phyloP scores from a whole-genome alignment of 2,113 vertebrate genomes.

The Syrmaticus mikado region DNA sequence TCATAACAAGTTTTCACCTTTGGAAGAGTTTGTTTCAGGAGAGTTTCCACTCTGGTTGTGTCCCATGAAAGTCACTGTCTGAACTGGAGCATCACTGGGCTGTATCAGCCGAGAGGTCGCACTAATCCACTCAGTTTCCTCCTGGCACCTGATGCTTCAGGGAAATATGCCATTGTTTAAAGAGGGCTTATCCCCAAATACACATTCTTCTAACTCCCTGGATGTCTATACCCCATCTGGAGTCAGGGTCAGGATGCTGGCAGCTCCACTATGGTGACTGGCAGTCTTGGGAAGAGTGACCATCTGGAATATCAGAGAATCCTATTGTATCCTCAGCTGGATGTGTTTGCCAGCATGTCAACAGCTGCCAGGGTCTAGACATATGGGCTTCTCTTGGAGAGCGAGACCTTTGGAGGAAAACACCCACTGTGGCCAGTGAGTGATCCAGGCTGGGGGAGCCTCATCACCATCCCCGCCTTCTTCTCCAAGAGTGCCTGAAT shows the following conservation, averaged over 20 bases:
- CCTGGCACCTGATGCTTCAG: background rate
- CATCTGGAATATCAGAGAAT: background rate
- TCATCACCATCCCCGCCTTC: conserved; percentile 81
- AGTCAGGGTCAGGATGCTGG: background rate
- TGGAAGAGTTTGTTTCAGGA: background rate
- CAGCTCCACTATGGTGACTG: accelerated
- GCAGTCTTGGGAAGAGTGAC: background rate
- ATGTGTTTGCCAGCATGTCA: background rate
- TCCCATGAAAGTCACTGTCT: background rate
- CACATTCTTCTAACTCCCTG: background rate
- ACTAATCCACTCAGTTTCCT: background rate
- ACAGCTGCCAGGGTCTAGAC: background rate
- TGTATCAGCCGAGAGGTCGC: background rate
- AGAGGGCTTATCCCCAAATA: background rate
- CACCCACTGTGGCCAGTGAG: background rate
- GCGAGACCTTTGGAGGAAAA: background rate
- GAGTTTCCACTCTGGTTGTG: background rate
- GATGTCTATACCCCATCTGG: accelerated
- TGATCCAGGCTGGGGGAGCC: too few relatives aligned
- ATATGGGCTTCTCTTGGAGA: background rate
- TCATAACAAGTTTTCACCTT: background rate
- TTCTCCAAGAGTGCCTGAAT: conserved; percentile 87
- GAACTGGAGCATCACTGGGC: background rate
- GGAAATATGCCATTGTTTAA: background rate
- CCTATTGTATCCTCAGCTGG: background rate